Evolutionary conservation across 2,888 invertebrate genomes (phyloP), one percentile per base, ranked within the genome.

Genomic region (Abrostola tripartita): DNA sequence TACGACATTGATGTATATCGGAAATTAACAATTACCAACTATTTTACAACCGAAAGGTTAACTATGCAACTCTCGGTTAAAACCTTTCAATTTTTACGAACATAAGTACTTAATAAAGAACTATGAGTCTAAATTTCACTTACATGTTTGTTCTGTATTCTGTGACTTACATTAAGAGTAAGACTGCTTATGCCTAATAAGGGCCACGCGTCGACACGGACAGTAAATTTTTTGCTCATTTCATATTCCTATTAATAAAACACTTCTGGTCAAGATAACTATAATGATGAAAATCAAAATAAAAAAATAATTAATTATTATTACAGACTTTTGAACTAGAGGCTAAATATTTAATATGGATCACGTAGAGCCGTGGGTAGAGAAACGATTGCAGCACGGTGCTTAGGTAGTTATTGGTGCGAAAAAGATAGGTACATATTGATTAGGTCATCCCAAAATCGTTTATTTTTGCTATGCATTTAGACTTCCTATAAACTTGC

Each of bases 21-120:
- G 72, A 69, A 69, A 62, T 60, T 54, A 60, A 57, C 62, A 71
- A 67, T 71, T 71, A 52, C 71, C 24, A 24, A 24, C 24, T 61
- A 52, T 52, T 66, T 65, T 64, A 50, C 68, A 57, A 56, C 41
- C 37, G 14, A 53, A 61, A 72, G 58, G 68, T 72, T 56, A 65
- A 55, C 36, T 53, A 56, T 12, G 12, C 40, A 52, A 24, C 42
- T 61, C 64, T 55, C 37, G 38, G 42, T 36, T 38, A 59, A 62
- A 36, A 52, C 49, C 44, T 70, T 69, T 69, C 53, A 55, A 69
- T 47, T 69, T 12, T 40, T 50, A 24, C 24, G 24, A 24, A 24
- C 24, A 24, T 24, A n/a, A n/a, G n/a, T n/a, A n/a, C n/a, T n/a
- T n/a, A 24, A 24, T 24, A 24, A 50, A 14, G 14, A 61, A 37